These are phyloP conservation scores for Mimachlamys varia DNA, from an alignment of 2,888 invertebrate genomes.

Conservation along the genomic window DNA sequence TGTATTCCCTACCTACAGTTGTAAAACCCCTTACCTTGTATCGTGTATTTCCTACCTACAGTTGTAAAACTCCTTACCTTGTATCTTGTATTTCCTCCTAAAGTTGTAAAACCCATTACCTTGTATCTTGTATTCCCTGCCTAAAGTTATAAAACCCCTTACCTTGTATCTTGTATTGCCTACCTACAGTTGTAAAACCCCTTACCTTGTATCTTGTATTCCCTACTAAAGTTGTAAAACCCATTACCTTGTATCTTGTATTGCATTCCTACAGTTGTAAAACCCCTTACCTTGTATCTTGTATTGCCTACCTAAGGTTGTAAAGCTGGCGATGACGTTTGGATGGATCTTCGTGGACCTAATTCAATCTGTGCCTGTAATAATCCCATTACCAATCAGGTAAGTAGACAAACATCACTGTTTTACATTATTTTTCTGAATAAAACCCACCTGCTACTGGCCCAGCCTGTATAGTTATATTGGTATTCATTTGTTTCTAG, in stretches of 20 bases:
- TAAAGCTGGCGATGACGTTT: not conserved
- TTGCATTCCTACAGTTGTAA: not conserved
- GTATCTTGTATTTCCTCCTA: not conserved
- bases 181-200: not conserved
- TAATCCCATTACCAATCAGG: not conserved
- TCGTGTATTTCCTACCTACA: not conserved
- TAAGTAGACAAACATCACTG: not conserved
- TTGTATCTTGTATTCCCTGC: not conserved
- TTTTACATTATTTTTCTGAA: no score
- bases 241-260: not conserved
- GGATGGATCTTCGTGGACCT: not conserved
- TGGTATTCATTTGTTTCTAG: no score
- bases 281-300: not conserved
- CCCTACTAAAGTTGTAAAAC: not conserved
- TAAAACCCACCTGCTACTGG: no score
- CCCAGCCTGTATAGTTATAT: no score
- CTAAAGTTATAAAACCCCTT: not conserved
- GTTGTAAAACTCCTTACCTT: not conserved
- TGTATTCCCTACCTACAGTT: not conserved
- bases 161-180: not conserved
- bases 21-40: not conserved
- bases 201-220: not conserved
- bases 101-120: not conserved
- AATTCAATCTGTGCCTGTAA: not conserved
- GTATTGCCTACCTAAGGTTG: not conserved